A percentile compares a stretch with the other conserved stretches of the same genome.
phyloP scores from a whole-genome alignment of 2,888 invertebrate genomes.

The Microchrysa polita region DNA sequence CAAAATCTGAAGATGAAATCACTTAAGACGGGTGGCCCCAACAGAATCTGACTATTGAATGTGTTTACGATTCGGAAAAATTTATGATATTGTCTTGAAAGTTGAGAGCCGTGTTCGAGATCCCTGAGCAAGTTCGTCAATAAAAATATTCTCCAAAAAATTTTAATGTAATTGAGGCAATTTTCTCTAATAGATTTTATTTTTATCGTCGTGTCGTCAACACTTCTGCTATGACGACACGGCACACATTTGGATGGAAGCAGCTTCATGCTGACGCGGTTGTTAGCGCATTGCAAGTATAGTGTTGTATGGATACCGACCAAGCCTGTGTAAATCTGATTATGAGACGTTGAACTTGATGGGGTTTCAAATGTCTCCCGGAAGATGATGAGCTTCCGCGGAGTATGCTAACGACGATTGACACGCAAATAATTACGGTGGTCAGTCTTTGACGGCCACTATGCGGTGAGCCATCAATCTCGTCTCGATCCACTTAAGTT shows the following conservation, averaged over 20 bases:
- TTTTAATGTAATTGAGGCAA: constrained; percentile 17
- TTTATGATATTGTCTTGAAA: not conserved
- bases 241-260: not conserved
- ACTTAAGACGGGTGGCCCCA: not conserved
- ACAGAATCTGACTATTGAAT: too few species aligned
- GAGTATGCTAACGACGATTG: too few species aligned
- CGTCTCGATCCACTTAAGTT: too few species aligned
- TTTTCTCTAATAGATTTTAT: constrained; percentile 22
- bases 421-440: too few species aligned
- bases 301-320: not conserved
- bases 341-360: constrained; percentile 22
- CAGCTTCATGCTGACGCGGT: constrained; percentile 13
- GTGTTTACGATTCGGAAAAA: not conserved
- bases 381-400: not conserved
- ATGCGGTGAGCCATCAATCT: too few species aligned
- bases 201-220: constrained; percentile 15
- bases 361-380: not conserved
- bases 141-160: constrained; percentile 9
- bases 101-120: not conserved
- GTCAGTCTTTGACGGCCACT: too few species aligned
- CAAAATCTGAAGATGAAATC: constrained; percentile 30
- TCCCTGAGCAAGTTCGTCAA: not conserved
- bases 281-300: not conserved
- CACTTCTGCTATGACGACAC: not conserved
- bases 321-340: constrained; percentile 13